Base-by-base conservation (phyloP, 2,797 vertebrate genomes). In the Euthynnus affinis region DNA sequence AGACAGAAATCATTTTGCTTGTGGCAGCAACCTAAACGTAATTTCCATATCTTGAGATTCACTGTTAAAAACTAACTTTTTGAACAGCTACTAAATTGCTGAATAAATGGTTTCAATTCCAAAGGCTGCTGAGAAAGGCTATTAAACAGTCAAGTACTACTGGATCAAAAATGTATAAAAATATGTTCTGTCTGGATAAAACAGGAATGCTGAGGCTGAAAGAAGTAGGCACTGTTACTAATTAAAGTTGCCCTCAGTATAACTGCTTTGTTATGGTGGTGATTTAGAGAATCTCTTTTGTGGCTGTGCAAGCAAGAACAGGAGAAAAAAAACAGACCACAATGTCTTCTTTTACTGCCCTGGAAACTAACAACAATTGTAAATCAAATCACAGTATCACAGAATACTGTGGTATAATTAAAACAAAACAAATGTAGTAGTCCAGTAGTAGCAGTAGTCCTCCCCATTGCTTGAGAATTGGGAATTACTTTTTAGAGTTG, bases 171-270 rank as follows among this genome's bases (percentile, higher is more conserved):
- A 48, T 81, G 71, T 70, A 69, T 83, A 59, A 23, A 75, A 81
- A 88, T 66, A 20, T 72, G 9, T 62, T 72, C 10, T 62, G 61
- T 80, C 63, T 72, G 72, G 62, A 74, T 44, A 40, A 81, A 86
- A 71, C 17, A 74, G 52, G 63, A 85, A 81, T 59, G 78, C 74
- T 76, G 57, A 81, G 63, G 69, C 61, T 81, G 76, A 78, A 87
- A 67, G 62, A 62, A 79, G 25, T 27, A 53, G 34, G 34, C 22
- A 63, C 55, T 62, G 80, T 78, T 73, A 63, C 65, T 65, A 80
- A 61, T 87, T 80, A 86, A 34, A 61, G 57, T 13, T 71, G 25
- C 63, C 14, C 48, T 60, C 53, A 59, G 49, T 57, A 57, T 53
- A 78, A 80, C 44, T n/a, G 40, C 25, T 44, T 64, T 56, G 51